Conservation (phyloP, 2,797 vertebrate species). For the Sylvilagus floridanus region DNA sequence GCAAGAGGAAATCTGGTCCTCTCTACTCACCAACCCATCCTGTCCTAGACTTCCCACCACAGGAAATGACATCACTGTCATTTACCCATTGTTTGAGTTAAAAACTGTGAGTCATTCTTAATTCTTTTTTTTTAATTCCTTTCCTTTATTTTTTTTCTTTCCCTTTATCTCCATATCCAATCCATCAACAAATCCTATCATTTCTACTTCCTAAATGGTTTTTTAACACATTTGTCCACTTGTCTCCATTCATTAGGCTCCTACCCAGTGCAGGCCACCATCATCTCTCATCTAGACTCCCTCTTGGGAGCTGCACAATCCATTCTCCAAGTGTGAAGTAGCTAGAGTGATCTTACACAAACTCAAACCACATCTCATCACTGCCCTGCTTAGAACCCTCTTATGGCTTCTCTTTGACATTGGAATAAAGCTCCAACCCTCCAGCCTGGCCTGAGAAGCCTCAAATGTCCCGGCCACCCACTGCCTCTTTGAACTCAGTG, state of each 20-base stretch:
- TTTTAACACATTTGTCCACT: not conserved
- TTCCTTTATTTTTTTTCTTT: not conserved
- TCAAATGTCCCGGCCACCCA: not conserved
- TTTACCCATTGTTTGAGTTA: not conserved
- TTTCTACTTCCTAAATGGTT: not conserved
- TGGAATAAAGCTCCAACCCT: not conserved
- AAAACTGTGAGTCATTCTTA: not conserved
- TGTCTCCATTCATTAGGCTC: not conserved
- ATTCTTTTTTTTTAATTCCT: not conserved
- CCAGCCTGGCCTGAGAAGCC: not conserved
- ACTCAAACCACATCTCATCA: not conserved
- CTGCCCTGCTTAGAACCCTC: not conserved
- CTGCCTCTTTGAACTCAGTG: not conserved
- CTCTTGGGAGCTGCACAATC: not conserved
- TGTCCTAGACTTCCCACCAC: not conserved
- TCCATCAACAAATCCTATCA: not conserved
- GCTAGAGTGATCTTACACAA: not conserved
- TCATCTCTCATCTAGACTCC: not conserved
- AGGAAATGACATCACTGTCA: not conserved
- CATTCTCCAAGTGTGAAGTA: not conserved
- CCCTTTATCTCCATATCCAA: not conserved
- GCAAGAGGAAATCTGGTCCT: not conserved
- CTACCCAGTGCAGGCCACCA: not conserved
- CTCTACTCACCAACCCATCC: not conserved
- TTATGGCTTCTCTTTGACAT: conserved; percentile 22